phyloP scores from a whole-genome alignment of 2,113 vertebrate genomes.

The Stegostoma tigrinum region DNA sequence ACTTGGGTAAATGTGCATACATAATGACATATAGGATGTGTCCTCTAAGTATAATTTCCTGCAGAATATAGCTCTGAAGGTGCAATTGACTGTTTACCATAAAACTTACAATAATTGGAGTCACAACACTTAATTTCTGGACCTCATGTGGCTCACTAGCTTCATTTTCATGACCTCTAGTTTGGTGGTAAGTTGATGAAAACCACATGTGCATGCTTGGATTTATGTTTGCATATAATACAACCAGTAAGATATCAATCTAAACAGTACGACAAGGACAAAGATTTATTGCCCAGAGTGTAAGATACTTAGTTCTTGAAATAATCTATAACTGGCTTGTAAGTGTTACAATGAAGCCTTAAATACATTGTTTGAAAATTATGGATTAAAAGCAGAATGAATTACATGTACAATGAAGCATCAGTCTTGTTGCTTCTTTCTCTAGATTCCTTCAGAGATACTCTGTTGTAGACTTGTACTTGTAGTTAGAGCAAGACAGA shows the following conservation, averaged over 20 bases:
- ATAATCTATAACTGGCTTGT: background rate
- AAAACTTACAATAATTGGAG: slow-evolving; percentile 5
- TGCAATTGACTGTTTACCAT: slow-evolving; percentile 18
- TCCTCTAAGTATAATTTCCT: background rate
- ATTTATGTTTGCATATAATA: background rate
- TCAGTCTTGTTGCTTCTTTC: background rate
- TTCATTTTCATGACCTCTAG: slow-evolving; percentile 32
- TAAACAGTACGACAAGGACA: background rate
- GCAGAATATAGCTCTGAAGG: background rate
- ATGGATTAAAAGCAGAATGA: background rate
- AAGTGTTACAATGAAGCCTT: background rate
- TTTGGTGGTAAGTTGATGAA: slow-evolving; percentile 32
- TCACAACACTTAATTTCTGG: background rate
- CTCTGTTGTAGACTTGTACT: background rate
- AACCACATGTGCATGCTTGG: slow-evolving; percentile 33
- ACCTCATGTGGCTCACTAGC: slow-evolving; percentile 1
- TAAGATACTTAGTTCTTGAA: slow-evolving; percentile 24
- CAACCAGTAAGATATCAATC: background rate
- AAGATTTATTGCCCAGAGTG: slow-evolving; percentile 18
- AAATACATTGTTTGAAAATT: slow-evolving; percentile 13
- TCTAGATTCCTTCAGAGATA: background rate
- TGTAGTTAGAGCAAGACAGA: background rate
- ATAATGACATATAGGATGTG: background rate
- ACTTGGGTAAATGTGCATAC: background rate
- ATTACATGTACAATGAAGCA: background rate